Percentiles rank a stretch among this genome's conserved stretches.
phyloP scores from a whole-genome alignment of 2,113 vertebrate genomes.

The Halcyon senegalensis region DNA sequence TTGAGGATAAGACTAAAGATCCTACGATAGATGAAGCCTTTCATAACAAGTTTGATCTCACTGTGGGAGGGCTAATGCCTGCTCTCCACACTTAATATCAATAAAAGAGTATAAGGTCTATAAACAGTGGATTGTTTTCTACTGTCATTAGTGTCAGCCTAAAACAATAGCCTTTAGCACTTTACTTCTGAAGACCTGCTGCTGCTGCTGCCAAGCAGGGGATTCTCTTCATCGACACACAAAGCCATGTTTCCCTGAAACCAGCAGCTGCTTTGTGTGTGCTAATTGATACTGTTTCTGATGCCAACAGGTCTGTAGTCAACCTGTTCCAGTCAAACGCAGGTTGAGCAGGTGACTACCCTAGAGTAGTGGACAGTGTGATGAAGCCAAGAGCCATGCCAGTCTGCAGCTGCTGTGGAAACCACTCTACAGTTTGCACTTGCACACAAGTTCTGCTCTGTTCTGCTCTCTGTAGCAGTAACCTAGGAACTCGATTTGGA shows the following conservation, averaged over 20 bases:
- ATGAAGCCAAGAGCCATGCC: neutral
- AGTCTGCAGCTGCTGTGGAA: neutral
- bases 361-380: no score
- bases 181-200: neutral
- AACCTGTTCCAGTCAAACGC: neutral
- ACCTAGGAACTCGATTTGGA: neutral
- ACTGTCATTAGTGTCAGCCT: neutral
- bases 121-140: neutral
- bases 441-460: neutral
- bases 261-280: neutral
- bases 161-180: neutral
- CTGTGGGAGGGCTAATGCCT: neutral
- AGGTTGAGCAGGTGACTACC: fast-evolving
- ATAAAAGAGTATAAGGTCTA: neutral
- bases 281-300: neutral
- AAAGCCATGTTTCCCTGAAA: neutral
- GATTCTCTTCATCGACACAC: neutral
- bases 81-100: neutral
- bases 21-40: neutral
- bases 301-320: neutral
- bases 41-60: neutral
- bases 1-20: neutral
- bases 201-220: neutral
- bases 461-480: neutral
- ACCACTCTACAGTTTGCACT: fast-evolving